phyloP scores from a whole-genome alignment of 2,113 vertebrate species.

The Sitta europaea region DNA sequence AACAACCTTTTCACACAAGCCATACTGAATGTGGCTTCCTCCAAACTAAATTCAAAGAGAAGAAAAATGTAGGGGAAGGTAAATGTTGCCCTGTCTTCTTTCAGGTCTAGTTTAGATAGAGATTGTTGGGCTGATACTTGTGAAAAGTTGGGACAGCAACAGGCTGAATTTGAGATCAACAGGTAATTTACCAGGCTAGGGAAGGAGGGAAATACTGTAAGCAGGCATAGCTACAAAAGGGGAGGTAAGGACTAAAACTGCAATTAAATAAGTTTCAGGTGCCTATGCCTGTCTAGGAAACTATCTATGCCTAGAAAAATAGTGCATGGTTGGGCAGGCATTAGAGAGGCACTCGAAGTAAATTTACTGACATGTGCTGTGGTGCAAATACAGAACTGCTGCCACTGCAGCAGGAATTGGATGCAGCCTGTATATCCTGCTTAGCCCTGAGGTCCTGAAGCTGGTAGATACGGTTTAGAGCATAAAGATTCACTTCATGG shows the following conservation, averaged over 20 bases:
- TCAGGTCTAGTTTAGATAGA: not conserved
- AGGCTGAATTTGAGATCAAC: not conserved
- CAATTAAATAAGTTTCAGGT: not conserved
- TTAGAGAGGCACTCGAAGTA: not conserved
- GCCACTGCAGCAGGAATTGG: not conserved
- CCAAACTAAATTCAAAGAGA: not conserved
- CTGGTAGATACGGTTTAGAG: not conserved
- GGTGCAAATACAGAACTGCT: not conserved
- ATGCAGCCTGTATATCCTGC: not conserved
- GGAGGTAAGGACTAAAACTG: not conserved
- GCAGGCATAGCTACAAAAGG: not conserved
- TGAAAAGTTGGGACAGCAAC: not conserved
- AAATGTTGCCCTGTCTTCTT: not conserved
- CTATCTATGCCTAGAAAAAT: not conserved
- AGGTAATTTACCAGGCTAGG: not conserved
- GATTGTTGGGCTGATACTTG: not conserved
- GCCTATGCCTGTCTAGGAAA: not conserved
- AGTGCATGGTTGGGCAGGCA: not conserved
- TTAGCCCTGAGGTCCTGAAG: not conserved
- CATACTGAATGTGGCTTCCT: not conserved
- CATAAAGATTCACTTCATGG: not conserved
- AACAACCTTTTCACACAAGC: not conserved
- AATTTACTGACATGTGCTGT: not conserved
- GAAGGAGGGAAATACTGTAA: not conserved
- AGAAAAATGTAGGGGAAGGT: not conserved